A percentile compares a stretch with the other conserved stretches of the same genome.
phyloP scores from a whole-genome alignment of 2,113 vertebrate genomes.

The Menidia beryllina region DNA sequence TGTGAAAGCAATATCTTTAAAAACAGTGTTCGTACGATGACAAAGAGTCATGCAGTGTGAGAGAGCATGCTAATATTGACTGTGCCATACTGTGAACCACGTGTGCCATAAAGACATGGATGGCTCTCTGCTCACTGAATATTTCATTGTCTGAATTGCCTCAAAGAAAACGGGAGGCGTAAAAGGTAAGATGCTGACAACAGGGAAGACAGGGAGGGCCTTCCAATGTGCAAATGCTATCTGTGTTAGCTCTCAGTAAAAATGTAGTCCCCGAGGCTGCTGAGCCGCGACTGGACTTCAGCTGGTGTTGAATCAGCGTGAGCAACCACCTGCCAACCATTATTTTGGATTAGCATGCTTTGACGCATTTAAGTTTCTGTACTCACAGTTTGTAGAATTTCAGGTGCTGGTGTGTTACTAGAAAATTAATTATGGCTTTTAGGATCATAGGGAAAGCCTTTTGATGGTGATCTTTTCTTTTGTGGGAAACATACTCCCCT shows the following conservation, averaged over 20 bases:
- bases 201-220: background rate
- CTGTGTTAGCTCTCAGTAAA: slow-evolving; percentile 23
- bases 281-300: slow-evolving; percentile 20
- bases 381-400: background rate
- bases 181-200: slow-evolving; percentile 21
- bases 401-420: background rate
- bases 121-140: slow-evolving; percentile 54
- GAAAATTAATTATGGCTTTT: slow-evolving; percentile 5
- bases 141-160: slow-evolving; percentile 47
- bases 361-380: slow-evolving; percentile 14
- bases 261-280: slow-evolving; percentile 17
- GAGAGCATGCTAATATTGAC: slow-evolving; percentile 63
- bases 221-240: slow-evolving; percentile 32
- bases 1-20: slow-evolving; percentile 17
- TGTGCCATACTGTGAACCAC: slow-evolving; percentile 23
- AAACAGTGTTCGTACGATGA: slow-evolving; percentile 17
- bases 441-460: background rate
- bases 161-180: slow-evolving; percentile 19
- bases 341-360: slow-evolving; percentile 10
- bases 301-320: slow-evolving; percentile 36
- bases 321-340: slow-evolving; percentile 1
- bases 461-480: background rate
- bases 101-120: slow-evolving; percentile 25
- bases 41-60: slow-evolving; percentile 35
- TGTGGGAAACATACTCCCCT: background rate